Conservation (phyloP, 2,797 vertebrate species). For the Gallirallus australis region DNA sequence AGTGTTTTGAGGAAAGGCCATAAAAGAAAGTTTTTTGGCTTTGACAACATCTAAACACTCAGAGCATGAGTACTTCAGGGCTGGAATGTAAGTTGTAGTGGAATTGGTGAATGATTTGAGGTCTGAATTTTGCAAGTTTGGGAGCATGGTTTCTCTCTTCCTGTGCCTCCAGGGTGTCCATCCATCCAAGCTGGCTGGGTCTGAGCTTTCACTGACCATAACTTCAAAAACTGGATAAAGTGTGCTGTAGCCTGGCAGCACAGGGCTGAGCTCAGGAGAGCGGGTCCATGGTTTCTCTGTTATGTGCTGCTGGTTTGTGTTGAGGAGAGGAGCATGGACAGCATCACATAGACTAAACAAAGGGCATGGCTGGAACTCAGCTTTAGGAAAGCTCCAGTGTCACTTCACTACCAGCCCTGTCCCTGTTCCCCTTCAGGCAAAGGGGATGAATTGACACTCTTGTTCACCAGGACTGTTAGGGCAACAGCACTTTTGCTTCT, state of each 20-base stretch:
- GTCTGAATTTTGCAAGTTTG: background rate
- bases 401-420: background rate
- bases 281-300: rapidly evolving
- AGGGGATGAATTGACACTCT: background rate
- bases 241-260: background rate
- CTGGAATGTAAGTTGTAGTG: background rate
- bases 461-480: background rate
- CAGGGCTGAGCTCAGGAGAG: background rate
- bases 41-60: background rate
- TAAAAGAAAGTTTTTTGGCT: background rate
- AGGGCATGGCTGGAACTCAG: rapidly evolving
- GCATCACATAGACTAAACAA: background rate
- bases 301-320: rapidly evolving
- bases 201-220: background rate
- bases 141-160: background rate
- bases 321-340: background rate
- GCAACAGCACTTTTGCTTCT: background rate
- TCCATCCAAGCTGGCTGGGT: background rate
- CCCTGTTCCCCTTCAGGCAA: rapidly evolving
- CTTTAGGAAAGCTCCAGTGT: background rate
- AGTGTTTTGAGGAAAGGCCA: background rate
- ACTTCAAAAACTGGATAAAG: background rate
- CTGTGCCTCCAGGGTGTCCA: background rate
- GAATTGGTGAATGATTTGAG: background rate
- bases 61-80: background rate